Percentiles rank a stretch among this genome's conserved stretches.
These are phyloP conservation scores for Diadumene lineata DNA, from an alignment of 92 coral and sea anemone genomes.

Conservation along the genomic window DNA sequence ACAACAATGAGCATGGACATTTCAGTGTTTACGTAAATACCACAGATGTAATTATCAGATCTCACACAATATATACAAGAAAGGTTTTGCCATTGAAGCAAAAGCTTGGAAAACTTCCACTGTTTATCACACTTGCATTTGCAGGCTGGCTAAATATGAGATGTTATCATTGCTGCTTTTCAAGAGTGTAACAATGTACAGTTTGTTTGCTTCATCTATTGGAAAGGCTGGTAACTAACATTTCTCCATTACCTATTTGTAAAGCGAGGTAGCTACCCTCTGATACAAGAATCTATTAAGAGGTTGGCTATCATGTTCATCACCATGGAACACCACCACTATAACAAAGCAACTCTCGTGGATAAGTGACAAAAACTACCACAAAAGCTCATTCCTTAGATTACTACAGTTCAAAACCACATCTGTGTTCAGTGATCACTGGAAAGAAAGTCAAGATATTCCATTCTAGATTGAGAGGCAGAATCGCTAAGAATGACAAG, in stretches of 20 bases:
- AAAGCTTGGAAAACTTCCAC: constrained; percentile 42
- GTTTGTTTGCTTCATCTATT: no score
- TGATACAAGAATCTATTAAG: constrained; percentile 34
- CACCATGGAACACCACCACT: no score
- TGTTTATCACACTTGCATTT: constrained; percentile 48
- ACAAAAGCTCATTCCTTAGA: constrained; percentile 35
- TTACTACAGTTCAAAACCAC: constrained; percentile 24
- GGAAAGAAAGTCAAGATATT: constrained; percentile 59
- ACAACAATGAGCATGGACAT: constrained; percentile 52
- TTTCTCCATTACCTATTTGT: constrained; percentile 48
- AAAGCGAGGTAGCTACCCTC: constrained; percentile 41
- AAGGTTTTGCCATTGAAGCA: constrained; percentile 19
- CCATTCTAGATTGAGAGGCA: constrained; percentile 50
- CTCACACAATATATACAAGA: constrained; percentile 32
- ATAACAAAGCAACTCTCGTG: constrained; percentile 50
- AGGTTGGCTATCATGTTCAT: constrained; percentile 48
- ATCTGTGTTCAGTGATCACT: no score
- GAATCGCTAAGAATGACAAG: constrained; percentile 39
- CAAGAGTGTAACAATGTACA: constrained; percentile 37
- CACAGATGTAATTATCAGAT: constrained; percentile 46
- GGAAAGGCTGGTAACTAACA: constrained; percentile 39
- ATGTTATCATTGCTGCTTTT: background rate
- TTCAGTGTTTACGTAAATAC: constrained; percentile 54
- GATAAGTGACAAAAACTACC: constrained; percentile 50
- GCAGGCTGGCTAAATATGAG: constrained; percentile 45